Base-by-base conservation (phyloP, 2,888 invertebrate species). In the Eupithecia centaureata region DNA sequence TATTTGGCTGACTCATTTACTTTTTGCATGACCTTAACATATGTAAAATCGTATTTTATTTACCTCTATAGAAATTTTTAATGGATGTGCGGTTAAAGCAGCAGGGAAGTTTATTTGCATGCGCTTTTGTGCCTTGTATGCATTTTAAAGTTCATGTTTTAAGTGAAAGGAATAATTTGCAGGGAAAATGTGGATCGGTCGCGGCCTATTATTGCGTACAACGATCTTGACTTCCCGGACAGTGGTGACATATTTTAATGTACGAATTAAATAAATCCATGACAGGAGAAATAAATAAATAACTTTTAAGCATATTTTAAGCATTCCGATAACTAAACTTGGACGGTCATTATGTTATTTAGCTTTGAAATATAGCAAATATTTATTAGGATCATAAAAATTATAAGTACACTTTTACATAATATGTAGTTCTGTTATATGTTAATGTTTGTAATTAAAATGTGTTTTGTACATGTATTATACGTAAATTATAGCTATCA, bases 171-270 rank as follows among this genome's bases (percentile, higher is more conserved):
- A 85, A 89, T 87, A 82, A 87, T 91, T 95, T 95, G 81, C 95
- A 95, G 95, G 94, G 91, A 94, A 86, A 94, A 94, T 88, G 92
- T 94, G 94, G 95, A 95, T 87, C 94, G 95, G 81, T 95, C 95
- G 89, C 95, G 97, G 91, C 95, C 96, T 89, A 94, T 97, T 89
- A 95, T 97, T 91, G 96, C 96, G 89, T 98, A 98, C 95, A 96
- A 97, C 94, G 98, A 98, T 94, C 95, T 98, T 94, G 97, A 98
- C 94, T 97, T 97, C 89, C 97, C 97, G 92, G 97, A 97, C 88
- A 95, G 93, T 93, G 94, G 95, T 87, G 97, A 97, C 88, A 95
- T 96, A 88, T 96, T 97, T 91, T 96, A 94, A 94, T 79, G 79
- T 75, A 59, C 76, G 75, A 76, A 62, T 76, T 75, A 78, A 73